Base-by-base conservation (phyloP, 1,140 invertebrate genomes). In the Meloidogyne floridensis region DNA sequence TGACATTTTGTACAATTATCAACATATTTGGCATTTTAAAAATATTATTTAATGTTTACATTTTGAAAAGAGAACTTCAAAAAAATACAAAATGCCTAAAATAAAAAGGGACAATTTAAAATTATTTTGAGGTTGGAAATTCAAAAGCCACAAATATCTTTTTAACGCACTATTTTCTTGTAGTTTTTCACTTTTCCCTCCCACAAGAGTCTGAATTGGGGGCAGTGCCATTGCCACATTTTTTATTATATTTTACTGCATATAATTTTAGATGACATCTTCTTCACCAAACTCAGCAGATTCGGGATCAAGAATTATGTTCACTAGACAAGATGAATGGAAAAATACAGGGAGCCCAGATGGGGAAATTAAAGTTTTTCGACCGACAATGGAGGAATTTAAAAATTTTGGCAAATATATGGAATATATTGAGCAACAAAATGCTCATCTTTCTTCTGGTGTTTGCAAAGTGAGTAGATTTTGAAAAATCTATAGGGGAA, bases 301-400 rank as follows among this genome's bases (percentile, higher is more conserved):
- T n/a, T 65, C n/a, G 2, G 80, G 18, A 43, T 82, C 56, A 42
- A 70, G 69, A 43, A 81, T 75, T 15, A 75, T 54, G n/a, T 85
- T 71, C 56, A n/a, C 51, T 10, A 87, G 86, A 47, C 11, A 74
- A 11, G 9, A 43, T 54, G 85, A 86, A 83, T 86, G 86, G 86
- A 54, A 42, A 42, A 87, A 85, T 51, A 87, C 84, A 32, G 85
- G 85, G 13, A 87, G 86, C 8, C 20, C 47, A 56, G 77, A 86
- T 20, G 84, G 72, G 32, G 56, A 70, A 59, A 81, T 86, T n/a
- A 80, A 69, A 73, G 86, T 89, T 20, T 90, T 90, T 72, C 84
- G 85, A 54, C 88, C 88, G 20, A 89, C 85, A 3, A 54, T 86
- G 78, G 82, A 87, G 15, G 85, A 89, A 76, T 84, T 89, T 51